Evolutionary conservation across 1,140 invertebrate genomes (phyloP).

Genomic region (Cepaea nemoralis): DNA sequence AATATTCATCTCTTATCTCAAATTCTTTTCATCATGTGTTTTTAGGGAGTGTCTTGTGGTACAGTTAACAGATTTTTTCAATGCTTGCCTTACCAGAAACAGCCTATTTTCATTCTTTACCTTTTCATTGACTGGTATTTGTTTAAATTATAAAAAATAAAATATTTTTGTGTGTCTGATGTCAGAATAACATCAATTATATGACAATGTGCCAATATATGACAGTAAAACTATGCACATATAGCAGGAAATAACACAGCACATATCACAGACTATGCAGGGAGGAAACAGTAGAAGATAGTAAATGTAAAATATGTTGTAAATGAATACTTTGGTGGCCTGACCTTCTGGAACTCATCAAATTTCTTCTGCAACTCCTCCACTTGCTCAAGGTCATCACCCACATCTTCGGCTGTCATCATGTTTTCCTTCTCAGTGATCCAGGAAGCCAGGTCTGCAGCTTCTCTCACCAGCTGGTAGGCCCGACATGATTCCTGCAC

Average conservation of each 20-base stretch:
- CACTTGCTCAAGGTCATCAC: constrained; percentile 84
- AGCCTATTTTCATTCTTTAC: no score
- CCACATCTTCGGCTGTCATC: constrained; percentile 92
- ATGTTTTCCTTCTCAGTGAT: constrained; percentile 92
- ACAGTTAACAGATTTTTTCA: no score
- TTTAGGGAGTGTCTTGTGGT: no score
- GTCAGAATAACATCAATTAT: no score
- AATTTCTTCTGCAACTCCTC: constrained; percentile 99
- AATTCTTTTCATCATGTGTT: no score
- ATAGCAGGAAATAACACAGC: neutral
- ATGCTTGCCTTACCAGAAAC: no score
- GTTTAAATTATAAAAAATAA: no score
- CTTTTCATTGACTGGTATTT: no score
- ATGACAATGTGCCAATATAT: neutral
- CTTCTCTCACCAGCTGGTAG: constrained; percentile 96
- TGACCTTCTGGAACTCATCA: constrained; percentile 91
- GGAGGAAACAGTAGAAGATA: neutral
- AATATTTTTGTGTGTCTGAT: no score
- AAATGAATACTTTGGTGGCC: neutral
- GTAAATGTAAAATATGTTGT: neutral
- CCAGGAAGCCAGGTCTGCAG: constrained; percentile 97
- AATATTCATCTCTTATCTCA: no score
- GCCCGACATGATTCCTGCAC: constrained; percentile 97
- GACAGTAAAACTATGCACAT: neutral
- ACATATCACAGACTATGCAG: neutral